phyloP scores from a whole-genome alignment of 23 tunicate genomes.

The Styela clava region DNA sequence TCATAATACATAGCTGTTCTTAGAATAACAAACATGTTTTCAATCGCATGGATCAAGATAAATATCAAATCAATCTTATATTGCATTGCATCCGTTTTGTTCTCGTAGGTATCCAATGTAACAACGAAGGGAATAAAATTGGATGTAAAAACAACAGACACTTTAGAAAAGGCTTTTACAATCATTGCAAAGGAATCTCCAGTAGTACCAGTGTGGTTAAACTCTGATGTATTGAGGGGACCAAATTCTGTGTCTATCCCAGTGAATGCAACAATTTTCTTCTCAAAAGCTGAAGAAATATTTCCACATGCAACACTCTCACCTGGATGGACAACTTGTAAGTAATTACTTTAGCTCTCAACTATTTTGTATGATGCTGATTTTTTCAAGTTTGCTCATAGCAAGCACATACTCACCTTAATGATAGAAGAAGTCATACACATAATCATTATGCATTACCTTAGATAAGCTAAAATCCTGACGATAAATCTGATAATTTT shows the following conservation, averaged over 20 bases:
- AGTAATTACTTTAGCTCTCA: neutral
- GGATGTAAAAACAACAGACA: slow-evolving; percentile 72
- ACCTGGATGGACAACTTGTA: slow-evolving; percentile 93
- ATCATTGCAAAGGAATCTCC: slow-evolving; percentile 20
- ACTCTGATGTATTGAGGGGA: slow-evolving; percentile 70
- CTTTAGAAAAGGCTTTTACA: slow-evolving; percentile 40
- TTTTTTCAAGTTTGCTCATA: too few species aligned
- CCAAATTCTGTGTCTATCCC: slow-evolving; percentile 75
- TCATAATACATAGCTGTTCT: too few species aligned
- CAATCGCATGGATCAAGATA: too few species aligned
- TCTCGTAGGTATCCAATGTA: slow-evolving; percentile 27
- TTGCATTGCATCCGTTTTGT: too few species aligned
- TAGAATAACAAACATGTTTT: too few species aligned
- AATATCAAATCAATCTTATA: too few species aligned
- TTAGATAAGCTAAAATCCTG: too few species aligned
- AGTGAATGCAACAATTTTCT: slow-evolving; percentile 55
- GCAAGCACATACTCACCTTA: too few species aligned
- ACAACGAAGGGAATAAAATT: slow-evolving; percentile 71
- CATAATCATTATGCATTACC: too few species aligned
- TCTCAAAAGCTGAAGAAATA: slow-evolving; percentile 16
- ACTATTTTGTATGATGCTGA: neutral
- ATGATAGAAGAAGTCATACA: too few species aligned
- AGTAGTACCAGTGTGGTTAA: slow-evolving; percentile 75
- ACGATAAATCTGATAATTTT: too few species aligned
- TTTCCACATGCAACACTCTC: slow-evolving; percentile 69